Percentiles rank a stretch among this genome's conserved stretches.
Evolutionary conservation across 2,888 invertebrate species (phyloP).

Genomic region (Acanthosoma haemorrhoidale): DNA sequence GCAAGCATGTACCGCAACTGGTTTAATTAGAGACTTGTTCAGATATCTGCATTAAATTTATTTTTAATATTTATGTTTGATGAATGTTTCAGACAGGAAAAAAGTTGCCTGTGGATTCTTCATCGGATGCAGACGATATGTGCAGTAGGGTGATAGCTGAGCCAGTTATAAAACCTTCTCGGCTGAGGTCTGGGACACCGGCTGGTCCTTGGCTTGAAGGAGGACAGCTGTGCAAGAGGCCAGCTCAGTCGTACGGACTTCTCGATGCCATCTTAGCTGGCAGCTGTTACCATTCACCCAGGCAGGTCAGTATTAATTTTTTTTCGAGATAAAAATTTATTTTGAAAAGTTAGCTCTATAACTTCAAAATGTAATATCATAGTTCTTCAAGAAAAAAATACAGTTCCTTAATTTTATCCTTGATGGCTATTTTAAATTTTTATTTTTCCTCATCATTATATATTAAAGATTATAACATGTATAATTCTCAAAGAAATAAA

Average conservation of each 20-base stretch:
- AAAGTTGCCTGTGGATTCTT: conserved; percentile 29
- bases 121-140: conserved; percentile 32
- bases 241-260: background rate
- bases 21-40: too few relatives aligned
- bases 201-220: conserved; percentile 16
- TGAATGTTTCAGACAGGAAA: conserved; percentile 33
- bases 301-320: conserved; percentile 19
- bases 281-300: conserved; percentile 33
- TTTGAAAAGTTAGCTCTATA: too few relatives aligned
- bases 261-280: conserved; percentile 35
- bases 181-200: conserved; percentile 29
- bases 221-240: conserved; percentile 2
- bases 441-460: too few relatives aligned
- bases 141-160: conserved; percentile 39
- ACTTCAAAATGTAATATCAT: too few relatives aligned
- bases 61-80: background rate
- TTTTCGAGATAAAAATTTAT: too few relatives aligned
- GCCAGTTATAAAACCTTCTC: conserved; percentile 41
- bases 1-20: too few relatives aligned
- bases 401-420: too few relatives aligned
- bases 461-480: too few relatives aligned
- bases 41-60: too few relatives aligned
- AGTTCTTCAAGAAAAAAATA: too few relatives aligned
- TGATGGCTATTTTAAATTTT: too few relatives aligned
- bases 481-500: too few relatives aligned